Percentiles rank a stretch among this genome's conserved stretches.
Conservation (phyloP, 2,113 vertebrate genomes). For the Plotosus lineatus region DNA sequence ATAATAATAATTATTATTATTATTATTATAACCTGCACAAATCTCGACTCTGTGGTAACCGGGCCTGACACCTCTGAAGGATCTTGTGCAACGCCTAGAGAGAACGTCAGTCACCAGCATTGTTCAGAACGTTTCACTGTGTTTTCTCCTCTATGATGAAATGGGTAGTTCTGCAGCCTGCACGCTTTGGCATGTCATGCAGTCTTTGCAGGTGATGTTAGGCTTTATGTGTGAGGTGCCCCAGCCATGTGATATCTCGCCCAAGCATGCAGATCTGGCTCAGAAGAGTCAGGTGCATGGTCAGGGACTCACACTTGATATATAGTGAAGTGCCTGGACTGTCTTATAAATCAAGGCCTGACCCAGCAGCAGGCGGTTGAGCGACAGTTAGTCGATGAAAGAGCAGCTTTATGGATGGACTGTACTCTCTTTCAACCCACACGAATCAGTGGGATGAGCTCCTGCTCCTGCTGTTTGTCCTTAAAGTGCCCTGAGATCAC, state of each 20-base stretch:
- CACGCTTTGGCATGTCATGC: neutral
- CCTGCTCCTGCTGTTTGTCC: neutral
- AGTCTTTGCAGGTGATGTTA: neutral
- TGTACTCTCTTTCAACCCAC: neutral
- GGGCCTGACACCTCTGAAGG: constrained; percentile 4
- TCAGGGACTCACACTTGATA: neutral
- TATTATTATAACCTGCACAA: constrained; percentile 31
- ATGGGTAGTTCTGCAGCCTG: neutral
- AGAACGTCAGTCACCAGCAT: neutral
- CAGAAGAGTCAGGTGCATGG: neutral
- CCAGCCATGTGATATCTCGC: neutral
- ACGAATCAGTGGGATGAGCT: neutral
- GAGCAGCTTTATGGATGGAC: constrained; percentile 55
- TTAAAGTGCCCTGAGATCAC: neutral
- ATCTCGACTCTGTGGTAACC: constrained; percentile 13
- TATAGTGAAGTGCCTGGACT: neutral
- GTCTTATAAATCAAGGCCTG: neutral
- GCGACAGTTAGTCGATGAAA: constrained; percentile 67
- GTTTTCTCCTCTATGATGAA: neutral
- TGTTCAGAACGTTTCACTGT: neutral
- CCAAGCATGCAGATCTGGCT: neutral
- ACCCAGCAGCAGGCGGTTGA: constrained; percentile 45
- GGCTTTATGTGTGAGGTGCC: neutral
- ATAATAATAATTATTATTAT: too few relatives aligned
- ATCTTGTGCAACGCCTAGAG: neutral